phyloP scores from a whole-genome alignment of 2,888 invertebrate species.

The Corbicula japonica region DNA sequence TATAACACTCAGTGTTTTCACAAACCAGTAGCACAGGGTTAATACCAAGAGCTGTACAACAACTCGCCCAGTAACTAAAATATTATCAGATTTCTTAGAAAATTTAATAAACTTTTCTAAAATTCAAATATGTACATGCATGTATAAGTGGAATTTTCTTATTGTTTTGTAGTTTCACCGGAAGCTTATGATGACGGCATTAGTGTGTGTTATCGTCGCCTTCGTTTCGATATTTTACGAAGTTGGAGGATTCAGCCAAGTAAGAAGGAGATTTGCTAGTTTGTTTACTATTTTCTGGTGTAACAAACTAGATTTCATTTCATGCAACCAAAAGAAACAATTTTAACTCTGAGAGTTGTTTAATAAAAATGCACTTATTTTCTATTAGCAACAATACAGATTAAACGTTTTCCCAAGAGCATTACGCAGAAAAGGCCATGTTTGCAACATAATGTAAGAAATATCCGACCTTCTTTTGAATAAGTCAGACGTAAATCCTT shows the following conservation, averaged over 20 bases:
- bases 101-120: background rate
- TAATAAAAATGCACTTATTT: background rate
- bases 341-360: background rate
- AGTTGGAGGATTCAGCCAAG: conserved; percentile 79
- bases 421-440: too few relatives aligned
- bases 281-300: background rate
- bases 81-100: background rate
- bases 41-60: background rate
- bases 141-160: background rate
- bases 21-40: too few relatives aligned
- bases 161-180: conserved; percentile 73
- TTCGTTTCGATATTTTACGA: conserved; percentile 85
- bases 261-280: conserved; percentile 45
- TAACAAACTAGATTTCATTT: background rate
- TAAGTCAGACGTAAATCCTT: too few relatives aligned
- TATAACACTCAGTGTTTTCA: too few relatives aligned
- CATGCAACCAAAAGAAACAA: background rate
- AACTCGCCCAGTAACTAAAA: background rate
- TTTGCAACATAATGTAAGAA: too few relatives aligned
- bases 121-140: background rate
- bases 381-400: background rate
- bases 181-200: conserved; percentile 71
- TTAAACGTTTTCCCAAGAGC: too few relatives aligned
- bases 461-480: too few relatives aligned
- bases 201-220: conserved; percentile 77